phyloP scores from a whole-genome alignment of 2,888 invertebrate species.

The Smittia sp. region DNA sequence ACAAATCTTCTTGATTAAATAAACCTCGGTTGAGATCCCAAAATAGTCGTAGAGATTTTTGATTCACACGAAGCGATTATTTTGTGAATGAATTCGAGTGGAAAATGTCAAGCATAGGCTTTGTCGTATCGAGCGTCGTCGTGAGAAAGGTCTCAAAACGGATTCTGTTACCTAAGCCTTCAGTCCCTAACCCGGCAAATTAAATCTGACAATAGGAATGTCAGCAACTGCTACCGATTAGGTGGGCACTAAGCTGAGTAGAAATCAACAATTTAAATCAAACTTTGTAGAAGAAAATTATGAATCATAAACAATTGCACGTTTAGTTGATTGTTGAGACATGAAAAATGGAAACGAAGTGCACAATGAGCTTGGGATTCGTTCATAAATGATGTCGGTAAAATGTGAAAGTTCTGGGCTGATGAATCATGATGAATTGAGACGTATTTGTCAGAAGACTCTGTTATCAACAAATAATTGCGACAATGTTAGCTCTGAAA shows the following conservation, averaged over 20 bases:
- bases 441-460: background rate
- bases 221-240: constrained; percentile 21
- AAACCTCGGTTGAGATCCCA: background rate
- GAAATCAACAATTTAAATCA: background rate
- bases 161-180: background rate
- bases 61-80: background rate
- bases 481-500: too few species aligned
- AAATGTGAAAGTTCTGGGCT: too few species aligned
- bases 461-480: background rate
- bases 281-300: background rate
- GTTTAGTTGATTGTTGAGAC: background rate
- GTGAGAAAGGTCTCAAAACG: constrained; percentile 15
- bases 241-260: background rate
- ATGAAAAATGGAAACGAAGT: constrained; percentile 3
- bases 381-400: too few species aligned
- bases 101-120: background rate
- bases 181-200: constrained; percentile 11
- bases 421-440: too few species aligned
- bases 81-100: constrained; percentile 20
- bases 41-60: background rate
- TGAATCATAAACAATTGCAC: constrained; percentile 1
- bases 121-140: background rate
- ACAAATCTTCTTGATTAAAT: constrained; percentile 10
- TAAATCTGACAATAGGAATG: constrained; percentile 18
- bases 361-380: too few species aligned